Evolutionary conservation across 2,797 vertebrate species (phyloP), one percentile per base, ranked within the genome.

Genomic region (Coranthus polyacanthus): DNA sequence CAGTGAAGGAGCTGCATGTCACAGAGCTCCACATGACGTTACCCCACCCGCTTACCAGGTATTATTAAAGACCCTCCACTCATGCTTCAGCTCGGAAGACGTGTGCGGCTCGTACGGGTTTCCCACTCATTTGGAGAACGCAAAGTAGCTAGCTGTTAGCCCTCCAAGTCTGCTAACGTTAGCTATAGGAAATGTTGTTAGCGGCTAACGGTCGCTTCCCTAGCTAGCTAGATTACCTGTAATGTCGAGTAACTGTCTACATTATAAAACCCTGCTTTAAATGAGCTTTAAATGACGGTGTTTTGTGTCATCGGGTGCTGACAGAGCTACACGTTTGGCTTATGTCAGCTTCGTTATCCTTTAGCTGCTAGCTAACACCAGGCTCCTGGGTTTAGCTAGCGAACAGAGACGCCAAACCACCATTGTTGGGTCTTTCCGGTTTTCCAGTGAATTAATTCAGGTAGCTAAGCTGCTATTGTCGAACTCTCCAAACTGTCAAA

Each of bases 1-100:
- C 36, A 47, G 36, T 13, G 18, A 43, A 20, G 21, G 3, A 62
- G 16, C 80, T 24, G 18, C 38, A 5, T 2, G 1, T 20, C 16
- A 16, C 26, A 37, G 36, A 70, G 49, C 38, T 70, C 29, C 50
- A 22, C 59, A 82, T 57, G 65, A 87, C 81, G 86, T 76, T 26
- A 21, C 56, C 50, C 22, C 12, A 50, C 22, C 12, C 12, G 4
- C 38, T 58, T 16, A 24, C 4, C 62, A 84, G 81, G 84, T 83
- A 73, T 42, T 80, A 65, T 29, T 34, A 3, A 10, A 29, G 0
- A 21, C 15, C 0, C 4, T 8, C 15, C 18, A n/a, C 1, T 13
- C 0, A 7, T 3, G 1, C 0, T 2, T 18, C 5, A 2, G 1
- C 12, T 15, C 1, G 2, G 39, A 20, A 22, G 24, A 54, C 12